Conservation (phyloP, 1,140 invertebrate species). For the Epicauta chinensis region DNA sequence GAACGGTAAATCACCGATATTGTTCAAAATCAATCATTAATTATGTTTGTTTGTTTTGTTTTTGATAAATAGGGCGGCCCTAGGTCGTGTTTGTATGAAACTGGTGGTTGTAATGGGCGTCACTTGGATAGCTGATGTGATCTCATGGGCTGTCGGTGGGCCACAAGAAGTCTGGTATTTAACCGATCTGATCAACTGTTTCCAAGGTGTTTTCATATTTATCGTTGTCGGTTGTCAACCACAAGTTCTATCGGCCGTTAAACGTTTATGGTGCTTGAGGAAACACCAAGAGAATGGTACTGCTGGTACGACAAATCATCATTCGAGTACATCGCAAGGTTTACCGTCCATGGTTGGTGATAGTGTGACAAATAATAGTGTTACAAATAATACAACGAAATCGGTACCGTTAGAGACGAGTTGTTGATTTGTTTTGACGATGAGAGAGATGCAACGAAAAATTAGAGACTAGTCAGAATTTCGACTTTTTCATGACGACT, state of each 20-base stretch:
- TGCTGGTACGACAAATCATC: conserved; percentile 48
- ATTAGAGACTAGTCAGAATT: too few relatives aligned
- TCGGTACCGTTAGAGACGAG: conserved; percentile 50
- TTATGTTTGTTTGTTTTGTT: conserved; percentile 16
- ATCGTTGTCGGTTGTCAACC: conserved; percentile 82
- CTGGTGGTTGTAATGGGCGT: conserved; percentile 81
- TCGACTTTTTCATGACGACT: too few relatives aligned
- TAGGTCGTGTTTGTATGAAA: conserved; percentile 74
- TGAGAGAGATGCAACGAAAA: background rate
- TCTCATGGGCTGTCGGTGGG: conserved; percentile 68
- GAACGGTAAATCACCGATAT: conserved; percentile 55
- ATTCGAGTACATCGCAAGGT: conserved; percentile 64
- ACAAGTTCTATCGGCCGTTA: conserved; percentile 65
- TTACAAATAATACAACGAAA: conserved; percentile 34
- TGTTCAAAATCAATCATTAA: background rate
- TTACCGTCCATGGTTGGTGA: conserved; percentile 65
- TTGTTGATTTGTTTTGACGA: conserved; percentile 40
- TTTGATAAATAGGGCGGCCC: conserved; percentile 63
- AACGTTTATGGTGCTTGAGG: conserved; percentile 56
- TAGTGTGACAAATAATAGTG: conserved; percentile 50
- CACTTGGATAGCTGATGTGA: conserved; percentile 75
- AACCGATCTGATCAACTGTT: conserved; percentile 73
- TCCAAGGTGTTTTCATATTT: conserved; percentile 86
- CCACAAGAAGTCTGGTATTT: conserved; percentile 72
- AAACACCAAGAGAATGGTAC: conserved; percentile 48